A percentile compares a stretch with the other conserved stretches of the same genome.
Conservation (phyloP, 2,113 vertebrate species). For the Carollia perspicillata region DNA sequence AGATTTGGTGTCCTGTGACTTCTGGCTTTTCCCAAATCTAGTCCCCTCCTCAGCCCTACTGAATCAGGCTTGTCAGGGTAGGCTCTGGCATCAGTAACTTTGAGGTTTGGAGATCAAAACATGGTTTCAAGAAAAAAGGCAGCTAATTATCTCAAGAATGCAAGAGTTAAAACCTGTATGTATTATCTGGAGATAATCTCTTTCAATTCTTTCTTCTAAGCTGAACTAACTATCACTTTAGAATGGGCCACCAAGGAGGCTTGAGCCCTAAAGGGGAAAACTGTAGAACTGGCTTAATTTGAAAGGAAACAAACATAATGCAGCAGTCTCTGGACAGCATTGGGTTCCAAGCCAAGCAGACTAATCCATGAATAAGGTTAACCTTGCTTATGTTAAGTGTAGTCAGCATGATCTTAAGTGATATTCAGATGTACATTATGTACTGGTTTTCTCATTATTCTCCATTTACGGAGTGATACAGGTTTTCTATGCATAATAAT, state of each 20-base stretch:
- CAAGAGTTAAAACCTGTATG: constrained; percentile 2
- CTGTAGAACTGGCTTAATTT: background rate
- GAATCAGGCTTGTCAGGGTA: constrained; percentile 10
- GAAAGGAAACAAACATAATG: background rate
- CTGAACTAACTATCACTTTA: background rate
- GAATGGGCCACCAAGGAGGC: background rate
- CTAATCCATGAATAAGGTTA: background rate
- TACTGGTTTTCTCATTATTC: constrained; percentile 36
- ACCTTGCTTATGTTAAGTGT: background rate
- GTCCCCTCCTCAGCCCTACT: background rate
- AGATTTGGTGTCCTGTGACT: too few relatives aligned
- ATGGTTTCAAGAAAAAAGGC: background rate
- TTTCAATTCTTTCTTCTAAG: background rate
- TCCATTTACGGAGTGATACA: constrained; percentile 2
- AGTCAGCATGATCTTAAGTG: background rate
- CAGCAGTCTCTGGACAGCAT: background rate
- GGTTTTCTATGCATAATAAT: constrained; percentile 14
- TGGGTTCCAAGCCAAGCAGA: background rate
- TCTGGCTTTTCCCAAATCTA: too few relatives aligned
- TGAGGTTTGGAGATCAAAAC: background rate
- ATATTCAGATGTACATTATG: background rate
- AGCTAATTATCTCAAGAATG: background rate
- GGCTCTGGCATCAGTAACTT: background rate
- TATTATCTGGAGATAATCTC: constrained; percentile 10
- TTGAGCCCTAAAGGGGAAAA: constrained; percentile 3